A percentile compares a stretch with the other conserved stretches of the same genome.
Conservation (phyloP, 2,888 invertebrate species). For the Metallyticus violacea region DNA sequence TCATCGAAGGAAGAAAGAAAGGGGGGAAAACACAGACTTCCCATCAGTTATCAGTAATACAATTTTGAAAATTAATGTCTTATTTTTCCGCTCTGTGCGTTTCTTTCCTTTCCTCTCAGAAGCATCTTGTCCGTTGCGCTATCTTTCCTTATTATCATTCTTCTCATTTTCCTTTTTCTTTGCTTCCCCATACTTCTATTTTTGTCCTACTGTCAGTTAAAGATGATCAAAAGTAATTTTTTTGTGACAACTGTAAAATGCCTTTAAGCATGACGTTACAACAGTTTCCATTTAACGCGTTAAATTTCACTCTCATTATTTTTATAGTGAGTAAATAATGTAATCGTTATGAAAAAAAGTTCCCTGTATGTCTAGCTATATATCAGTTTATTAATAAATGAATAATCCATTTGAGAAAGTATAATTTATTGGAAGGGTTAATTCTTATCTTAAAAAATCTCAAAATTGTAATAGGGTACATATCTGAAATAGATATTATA, state of each 20-base stretch:
- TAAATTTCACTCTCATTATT: too few species aligned
- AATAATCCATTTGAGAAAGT: too few species aligned
- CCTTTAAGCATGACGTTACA: background rate
- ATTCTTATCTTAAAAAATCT: too few species aligned
- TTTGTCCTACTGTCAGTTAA: background rate
- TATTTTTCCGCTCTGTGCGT: conserved; percentile 1
- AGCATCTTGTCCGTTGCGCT: background rate
- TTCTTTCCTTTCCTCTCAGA: background rate
- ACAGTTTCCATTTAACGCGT: too few species aligned
- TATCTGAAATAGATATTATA: too few species aligned
- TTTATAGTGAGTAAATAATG: too few species aligned
- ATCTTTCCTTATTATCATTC: background rate
- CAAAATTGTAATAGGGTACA: too few species aligned
- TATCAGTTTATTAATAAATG: too few species aligned
- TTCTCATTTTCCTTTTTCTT: background rate
- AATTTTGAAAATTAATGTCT: conserved; percentile 11
- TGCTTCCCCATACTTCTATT: background rate
- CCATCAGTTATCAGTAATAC: background rate
- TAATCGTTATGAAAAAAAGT: too few species aligned
- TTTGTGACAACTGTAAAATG: background rate
- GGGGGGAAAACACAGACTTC: background rate
- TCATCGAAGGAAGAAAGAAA: background rate
- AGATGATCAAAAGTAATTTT: background rate
- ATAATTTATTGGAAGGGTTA: too few species aligned
- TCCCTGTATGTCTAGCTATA: too few species aligned